Base-by-base conservation (phyloP, 2,113 vertebrate genomes). In the Lepus europaeus region DNA sequence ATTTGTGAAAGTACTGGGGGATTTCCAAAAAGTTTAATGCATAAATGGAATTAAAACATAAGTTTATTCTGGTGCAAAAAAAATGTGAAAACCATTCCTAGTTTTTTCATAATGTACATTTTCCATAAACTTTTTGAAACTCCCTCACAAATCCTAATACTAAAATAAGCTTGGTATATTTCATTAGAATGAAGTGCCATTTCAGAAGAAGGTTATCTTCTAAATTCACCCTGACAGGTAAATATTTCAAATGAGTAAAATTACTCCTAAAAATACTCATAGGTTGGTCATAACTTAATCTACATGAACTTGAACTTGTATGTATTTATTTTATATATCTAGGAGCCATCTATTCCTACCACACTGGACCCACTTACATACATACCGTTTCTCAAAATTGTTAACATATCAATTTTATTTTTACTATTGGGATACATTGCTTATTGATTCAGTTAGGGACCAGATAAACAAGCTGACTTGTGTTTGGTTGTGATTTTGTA, bases 101-200 rank as follows among this genome's bases (percentile, higher is more conserved):
- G 56, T 59, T 59, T 19, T 59, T 59, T 59, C 19, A 59, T 59
- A 59, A 19, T 59, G 19, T 59, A 59, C 13, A 19, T 59, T 59
- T 59, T 59, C 56, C 56, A 59, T 59, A 19, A 59, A 59, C 56
- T 59, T 59, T 59, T 59, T 59, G 56, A 59, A 59, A 5, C 56
- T 19, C 56, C 56, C 56, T 16, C 56, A 70, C 79, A 73, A 91
- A 79, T 69, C 49, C 69, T 56, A 49, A n/a, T 72, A 36, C 73
- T 45, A 80, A 87, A 95, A 83, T 87, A 91, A 93, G 82, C 31
- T 68, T 87, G 49, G 12, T 36, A 1, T 68, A 80, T 77, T 90
- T 87, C 61, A 51, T 91, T 87, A 16, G 20, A 49, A 59, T 49
- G 1, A 17, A 59, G 13, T 89, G 33, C 63, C 59, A 64, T 76